Evolutionary conservation across 2,888 invertebrate genomes (phyloP), one percentile per base, ranked within the genome.

Genomic region (Protonemura montana): DNA sequence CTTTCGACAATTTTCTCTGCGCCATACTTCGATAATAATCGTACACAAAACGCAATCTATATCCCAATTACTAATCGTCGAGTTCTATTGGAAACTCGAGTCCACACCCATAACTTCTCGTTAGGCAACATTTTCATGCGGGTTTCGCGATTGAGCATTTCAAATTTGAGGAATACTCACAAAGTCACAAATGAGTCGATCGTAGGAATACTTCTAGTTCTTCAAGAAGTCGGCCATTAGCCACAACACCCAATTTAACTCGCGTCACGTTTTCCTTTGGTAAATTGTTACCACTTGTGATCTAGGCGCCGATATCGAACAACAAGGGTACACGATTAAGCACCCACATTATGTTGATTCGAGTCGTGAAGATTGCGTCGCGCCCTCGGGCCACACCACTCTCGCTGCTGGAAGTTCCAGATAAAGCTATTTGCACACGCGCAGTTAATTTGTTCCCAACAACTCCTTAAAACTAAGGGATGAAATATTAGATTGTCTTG

Each of bases 401-500:
- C 78, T 28, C 78, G 78, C 26, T 10, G n/a, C 10, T 13, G 78
- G 78, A 78, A 27, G 25, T 78, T 26, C 27, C 78, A 78, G 78
- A 78, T 78, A 78, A 78, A 78, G 27, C 78, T 78, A 78, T 28
- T 78, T 78, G 26, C 78, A 28, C 28, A 78, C 28, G 78, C 78
- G 78, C 78, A 78, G 78, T 78, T 78, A 13, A 78, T 78, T 78
- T 78, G 78, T 78, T 78, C 78, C 59, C 78, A 16, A 78, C 78
- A 78, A 78, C 78, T 78, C 78, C 78, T 28, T 26, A 78, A 78
- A 78, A 78, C 27, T 78, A 78, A 28, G 78, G 78, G 78, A 78
- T 78, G 78, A 78, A 78, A 25, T 78, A 78, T 78, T 78, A 78
- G 78, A 78, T 78, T 78, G 78, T 78, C 78, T 78, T 78, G 78